These are phyloP conservation scores for Oncorhynchus keta DNA, from an alignment of 2,113 vertebrate genomes.

Conservation along the genomic window DNA sequence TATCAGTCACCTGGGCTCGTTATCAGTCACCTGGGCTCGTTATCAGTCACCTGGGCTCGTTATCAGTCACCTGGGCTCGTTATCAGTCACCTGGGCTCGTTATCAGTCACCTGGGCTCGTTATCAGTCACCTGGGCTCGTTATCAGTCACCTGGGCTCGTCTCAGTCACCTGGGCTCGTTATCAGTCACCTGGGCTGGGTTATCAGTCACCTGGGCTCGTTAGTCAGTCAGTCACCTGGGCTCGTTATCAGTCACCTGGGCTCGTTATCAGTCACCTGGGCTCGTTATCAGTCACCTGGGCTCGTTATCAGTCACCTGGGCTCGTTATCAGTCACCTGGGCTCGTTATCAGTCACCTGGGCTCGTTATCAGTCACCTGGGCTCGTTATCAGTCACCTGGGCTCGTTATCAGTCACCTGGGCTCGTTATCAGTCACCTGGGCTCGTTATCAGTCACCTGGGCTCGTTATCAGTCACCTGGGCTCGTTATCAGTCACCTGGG, in stretches of 20 bases:
- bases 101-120: conserved; percentile 11
- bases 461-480: not conserved
- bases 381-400: too few relatives aligned
- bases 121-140: too few relatives aligned
- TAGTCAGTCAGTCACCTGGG: too few relatives aligned
- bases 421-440: too few relatives aligned
- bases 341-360: too few relatives aligned
- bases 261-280: not conserved
- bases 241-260: not conserved
- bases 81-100: conserved; percentile 20
- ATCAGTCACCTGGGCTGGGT: too few relatives aligned
- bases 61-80: conserved; percentile 4
- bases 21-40: not conserved
- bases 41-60: conserved; percentile 4
- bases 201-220: too few relatives aligned
- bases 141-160: not conserved
- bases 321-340: conserved; percentile 12
- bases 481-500: conserved; percentile 5
- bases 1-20: not conserved
- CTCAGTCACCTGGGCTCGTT: too few relatives aligned
- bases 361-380: not conserved
- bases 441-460: not conserved
- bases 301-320: conserved; percentile 4
- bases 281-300: conserved; percentile 5
- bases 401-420: not conserved